phyloP scores from a whole-genome alignment of 1,140 invertebrate species.

The Diachasmimorpha longicaudata region DNA sequence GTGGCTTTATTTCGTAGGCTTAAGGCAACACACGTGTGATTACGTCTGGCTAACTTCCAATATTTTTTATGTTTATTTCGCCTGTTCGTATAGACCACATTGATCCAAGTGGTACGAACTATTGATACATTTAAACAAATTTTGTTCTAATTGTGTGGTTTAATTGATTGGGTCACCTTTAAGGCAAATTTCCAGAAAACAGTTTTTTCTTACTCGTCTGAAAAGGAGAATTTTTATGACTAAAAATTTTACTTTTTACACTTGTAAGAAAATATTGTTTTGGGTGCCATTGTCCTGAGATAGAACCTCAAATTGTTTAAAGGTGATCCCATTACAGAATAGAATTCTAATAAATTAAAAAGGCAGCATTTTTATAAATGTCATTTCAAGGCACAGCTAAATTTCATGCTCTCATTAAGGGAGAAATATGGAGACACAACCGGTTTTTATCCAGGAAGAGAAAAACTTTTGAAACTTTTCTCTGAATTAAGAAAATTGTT shows the following conservation, averaged over 20 bases:
- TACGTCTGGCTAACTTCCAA: neutral
- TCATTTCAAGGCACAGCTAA: neutral
- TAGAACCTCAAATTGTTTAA: neutral
- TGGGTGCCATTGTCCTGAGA: no score
- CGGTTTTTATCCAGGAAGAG: no score
- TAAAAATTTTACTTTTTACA: no score
- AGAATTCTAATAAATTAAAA: neutral
- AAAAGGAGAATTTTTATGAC: no score
- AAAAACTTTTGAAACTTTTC: no score
- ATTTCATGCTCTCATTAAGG: neutral
- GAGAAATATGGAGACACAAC: no score
- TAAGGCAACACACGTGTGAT: conserved; percentile 16
- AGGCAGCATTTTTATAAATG: neutral
- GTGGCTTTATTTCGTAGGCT: neutral
- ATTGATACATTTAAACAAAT: neutral
- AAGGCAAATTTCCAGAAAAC: neutral
- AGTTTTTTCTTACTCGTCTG: no score
- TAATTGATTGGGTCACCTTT: neutral
- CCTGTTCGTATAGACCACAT: neutral
- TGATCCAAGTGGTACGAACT: neutral
- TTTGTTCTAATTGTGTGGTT: neutral
- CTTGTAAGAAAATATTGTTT: no score
- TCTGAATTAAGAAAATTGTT: no score
- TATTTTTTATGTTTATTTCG: neutral
- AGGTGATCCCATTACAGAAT: neutral